Evolutionary conservation across 2,888 invertebrate species (phyloP).

Genomic region (Magallana nippona): DNA sequence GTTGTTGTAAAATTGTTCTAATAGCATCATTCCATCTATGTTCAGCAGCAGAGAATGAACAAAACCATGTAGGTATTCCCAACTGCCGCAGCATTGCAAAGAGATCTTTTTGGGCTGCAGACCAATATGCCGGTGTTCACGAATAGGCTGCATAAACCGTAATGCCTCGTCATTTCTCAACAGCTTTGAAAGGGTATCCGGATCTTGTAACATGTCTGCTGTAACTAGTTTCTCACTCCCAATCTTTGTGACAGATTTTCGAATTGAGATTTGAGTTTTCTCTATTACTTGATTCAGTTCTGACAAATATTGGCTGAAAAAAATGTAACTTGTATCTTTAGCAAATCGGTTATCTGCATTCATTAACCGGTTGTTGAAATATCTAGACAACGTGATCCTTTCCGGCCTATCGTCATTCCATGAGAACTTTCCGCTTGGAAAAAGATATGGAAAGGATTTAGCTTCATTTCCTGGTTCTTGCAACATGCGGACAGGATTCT

Average conservation of each 20-base stretch:
- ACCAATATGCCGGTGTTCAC: conserved; percentile 55
- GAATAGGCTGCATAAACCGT: conserved; percentile 46
- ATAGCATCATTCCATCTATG: conserved; percentile 49
- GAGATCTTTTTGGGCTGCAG: conserved; percentile 47
- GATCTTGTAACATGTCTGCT: conserved; percentile 37
- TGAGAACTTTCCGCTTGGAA: conserved; percentile 44
- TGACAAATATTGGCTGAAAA: conserved; percentile 46
- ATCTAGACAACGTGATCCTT: conserved; percentile 42
- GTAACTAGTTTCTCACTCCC: conserved; percentile 41
- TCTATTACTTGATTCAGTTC: conserved; percentile 43
- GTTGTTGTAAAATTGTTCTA: conserved; percentile 49
- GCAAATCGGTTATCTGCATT: conserved; percentile 48
- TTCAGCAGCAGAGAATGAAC: conserved; percentile 49
- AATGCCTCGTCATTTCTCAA: conserved; percentile 48
- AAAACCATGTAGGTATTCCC: conserved; percentile 46
- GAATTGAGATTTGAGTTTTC: conserved; percentile 42
- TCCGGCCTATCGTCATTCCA: conserved; percentile 39
- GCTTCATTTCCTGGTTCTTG: conserved; percentile 41
- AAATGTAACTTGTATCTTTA: conserved; percentile 44
- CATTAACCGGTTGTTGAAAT: conserved; percentile 49
- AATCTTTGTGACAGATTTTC: conserved; percentile 41
- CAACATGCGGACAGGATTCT: conserved; percentile 42
- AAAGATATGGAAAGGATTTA: conserved; percentile 45
- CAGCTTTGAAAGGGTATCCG: conserved; percentile 34
- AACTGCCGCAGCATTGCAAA: conserved; percentile 48